These are phyloP conservation scores for Bos indicus DNA, from an alignment of 2,113 vertebrate genomes.

Conservation along the genomic window DNA sequence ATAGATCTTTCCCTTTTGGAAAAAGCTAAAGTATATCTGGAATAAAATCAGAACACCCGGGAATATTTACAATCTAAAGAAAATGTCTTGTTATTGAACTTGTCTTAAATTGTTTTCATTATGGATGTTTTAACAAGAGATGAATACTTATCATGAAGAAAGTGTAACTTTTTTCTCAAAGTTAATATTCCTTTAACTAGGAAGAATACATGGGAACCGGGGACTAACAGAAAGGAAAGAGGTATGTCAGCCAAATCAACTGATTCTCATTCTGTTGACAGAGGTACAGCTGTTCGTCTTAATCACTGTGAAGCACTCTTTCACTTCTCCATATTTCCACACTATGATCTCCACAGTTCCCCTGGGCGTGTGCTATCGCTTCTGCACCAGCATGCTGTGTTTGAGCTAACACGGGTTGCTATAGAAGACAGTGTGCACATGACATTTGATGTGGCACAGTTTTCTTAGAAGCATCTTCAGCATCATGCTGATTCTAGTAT, in stretches of 20 bases:
- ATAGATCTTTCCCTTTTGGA: constrained; percentile 24
- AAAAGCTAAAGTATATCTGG: not conserved
- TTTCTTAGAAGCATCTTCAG: not conserved
- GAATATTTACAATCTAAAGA: not conserved
- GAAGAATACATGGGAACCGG: not conserved
- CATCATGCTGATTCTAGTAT: not conserved
- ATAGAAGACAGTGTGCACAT: not conserved
- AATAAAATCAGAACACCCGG: constrained; percentile 2
- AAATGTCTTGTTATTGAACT: not conserved
- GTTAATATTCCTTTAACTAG: constrained; percentile 4
- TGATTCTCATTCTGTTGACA: not conserved
- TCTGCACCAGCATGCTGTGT: not conserved
- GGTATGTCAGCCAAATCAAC: not conserved
- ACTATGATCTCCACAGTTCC: not conserved
- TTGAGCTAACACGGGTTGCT: not conserved
- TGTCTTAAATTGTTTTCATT: not conserved
- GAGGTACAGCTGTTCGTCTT: not conserved
- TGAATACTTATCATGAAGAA: not conserved
- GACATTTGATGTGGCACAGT: not conserved
- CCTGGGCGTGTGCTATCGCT: not conserved
- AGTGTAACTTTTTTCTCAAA: not conserved
- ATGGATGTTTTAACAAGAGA: not conserved
- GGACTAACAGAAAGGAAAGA: not conserved
- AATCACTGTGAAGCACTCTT: not conserved
- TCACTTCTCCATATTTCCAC: not conserved